Evolutionary conservation across 64 coral and sea anemone species (phyloP).

Genomic region (Platygyra sinensis): DNA sequence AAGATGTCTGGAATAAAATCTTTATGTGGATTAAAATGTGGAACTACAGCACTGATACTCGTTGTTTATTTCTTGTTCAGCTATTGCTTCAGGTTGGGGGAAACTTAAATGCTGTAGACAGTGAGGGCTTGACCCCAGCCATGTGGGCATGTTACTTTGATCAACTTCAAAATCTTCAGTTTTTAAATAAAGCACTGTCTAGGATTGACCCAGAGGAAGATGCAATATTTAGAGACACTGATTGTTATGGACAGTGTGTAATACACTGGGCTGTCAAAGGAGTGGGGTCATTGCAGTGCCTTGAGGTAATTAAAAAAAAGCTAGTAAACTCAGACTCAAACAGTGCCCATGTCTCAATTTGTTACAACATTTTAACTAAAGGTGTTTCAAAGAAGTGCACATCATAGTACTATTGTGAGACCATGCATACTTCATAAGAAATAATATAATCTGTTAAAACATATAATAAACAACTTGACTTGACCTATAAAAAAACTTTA

Average conservation of each 20-base stretch:
- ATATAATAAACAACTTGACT: too few species aligned
- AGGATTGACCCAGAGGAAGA: slow-evolving; percentile 84
- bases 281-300: slow-evolving; percentile 59
- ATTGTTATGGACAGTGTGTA: slow-evolving; percentile 72
- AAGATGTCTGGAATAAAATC: too few species aligned
- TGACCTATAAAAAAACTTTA: too few species aligned
- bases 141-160: slow-evolving; percentile 99
- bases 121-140: slow-evolving; percentile 78
- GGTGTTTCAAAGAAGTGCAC: too few species aligned
- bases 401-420: too few species aligned
- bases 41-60: too few species aligned
- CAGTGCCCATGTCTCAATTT: too few species aligned
- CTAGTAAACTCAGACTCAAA: too few species aligned
- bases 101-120: slow-evolving; percentile 60
- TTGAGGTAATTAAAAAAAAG: slow-evolving; percentile 21
- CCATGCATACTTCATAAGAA: too few species aligned
- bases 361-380: too few species aligned
- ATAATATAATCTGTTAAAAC: too few species aligned
- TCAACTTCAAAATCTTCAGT: slow-evolving; percentile 61
- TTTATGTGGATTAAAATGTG: too few species aligned
- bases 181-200: slow-evolving; percentile 68
- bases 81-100: slow-evolving; percentile 83
- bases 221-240: slow-evolving; percentile 77
- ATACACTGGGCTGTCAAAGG: slow-evolving; percentile 91
- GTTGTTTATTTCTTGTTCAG: slow-evolving; percentile 5